Evolutionary conservation across 2,113 vertebrate genomes (phyloP).

Genomic region (Clarias batrachus): DNA sequence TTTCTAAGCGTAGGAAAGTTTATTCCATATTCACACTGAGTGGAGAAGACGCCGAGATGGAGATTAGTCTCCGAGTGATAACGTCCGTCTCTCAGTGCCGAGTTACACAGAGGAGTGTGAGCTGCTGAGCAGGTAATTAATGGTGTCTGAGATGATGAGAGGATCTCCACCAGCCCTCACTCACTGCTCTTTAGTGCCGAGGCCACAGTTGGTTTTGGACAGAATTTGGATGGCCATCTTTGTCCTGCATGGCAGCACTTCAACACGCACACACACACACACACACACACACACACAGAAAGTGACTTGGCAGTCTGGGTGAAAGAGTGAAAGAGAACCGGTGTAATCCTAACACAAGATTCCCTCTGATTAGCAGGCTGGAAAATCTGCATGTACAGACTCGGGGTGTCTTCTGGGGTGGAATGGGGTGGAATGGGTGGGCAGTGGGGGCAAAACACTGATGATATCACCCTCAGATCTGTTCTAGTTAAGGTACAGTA

Average conservation of each 20-base stretch:
- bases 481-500: neutral
- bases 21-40: neutral
- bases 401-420: neutral
- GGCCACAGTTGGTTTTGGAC: slow-evolving; percentile 61
- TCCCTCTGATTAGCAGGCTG: slow-evolving; percentile 25
- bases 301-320: slow-evolving; percentile 51
- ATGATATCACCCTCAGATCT: neutral
- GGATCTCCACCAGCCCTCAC: slow-evolving; percentile 28
- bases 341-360: slow-evolving; percentile 21
- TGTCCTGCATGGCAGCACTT: slow-evolving; percentile 57
- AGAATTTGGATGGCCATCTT: slow-evolving; percentile 59
- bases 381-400: slow-evolving; percentile 5
- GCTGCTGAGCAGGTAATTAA: neutral
- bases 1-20: neutral
- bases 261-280: slow-evolving; percentile 59
- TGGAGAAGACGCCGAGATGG: neutral
- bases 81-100: neutral
- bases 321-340: slow-evolving; percentile 13
- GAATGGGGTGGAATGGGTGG: neutral
- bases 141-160: neutral
- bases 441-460: neutral
- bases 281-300: slow-evolving; percentile 50
- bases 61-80: neutral
- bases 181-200: slow-evolving; percentile 31
- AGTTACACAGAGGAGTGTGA: too few relatives aligned